A percentile compares a stretch with the other conserved stretches of the same genome.
These are phyloP conservation scores for Neoascia interrupta DNA, from an alignment of 2,888 invertebrate species.

Conservation along the genomic window DNA sequence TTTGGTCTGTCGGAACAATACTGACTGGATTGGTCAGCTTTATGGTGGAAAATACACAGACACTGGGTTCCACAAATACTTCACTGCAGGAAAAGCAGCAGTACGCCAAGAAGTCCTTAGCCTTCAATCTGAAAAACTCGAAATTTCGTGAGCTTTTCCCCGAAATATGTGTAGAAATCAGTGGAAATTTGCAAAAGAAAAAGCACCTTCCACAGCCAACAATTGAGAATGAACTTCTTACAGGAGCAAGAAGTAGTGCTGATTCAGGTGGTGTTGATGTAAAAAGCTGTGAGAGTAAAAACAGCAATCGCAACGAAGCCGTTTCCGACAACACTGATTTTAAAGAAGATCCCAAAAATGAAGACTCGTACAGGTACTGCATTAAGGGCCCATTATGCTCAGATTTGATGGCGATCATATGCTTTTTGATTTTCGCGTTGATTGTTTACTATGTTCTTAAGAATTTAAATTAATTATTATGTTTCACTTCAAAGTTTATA, in stretches of 20 bases:
- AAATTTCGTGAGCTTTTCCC: conserved; percentile 97
- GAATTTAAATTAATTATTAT: conserved; percentile 84
- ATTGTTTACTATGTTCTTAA: conserved; percentile 95
- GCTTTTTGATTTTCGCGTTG: conserved; percentile 94
- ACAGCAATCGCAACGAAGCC: conserved; percentile 5
- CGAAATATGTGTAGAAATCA: conserved; percentile 90
- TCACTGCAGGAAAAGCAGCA: conserved; percentile 91
- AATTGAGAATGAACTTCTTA: conserved; percentile 72
- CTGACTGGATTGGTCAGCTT: conserved; percentile 97
- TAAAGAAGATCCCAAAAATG: conserved; percentile 43
- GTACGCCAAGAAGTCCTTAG: conserved; percentile 90
- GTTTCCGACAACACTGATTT: conserved; percentile 13
- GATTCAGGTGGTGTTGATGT: too few species aligned
- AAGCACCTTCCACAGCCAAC: conserved; percentile 80
- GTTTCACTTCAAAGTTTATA: too few species aligned
- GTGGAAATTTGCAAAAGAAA: conserved; percentile 79
- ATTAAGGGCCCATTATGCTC: conserved; percentile 89
- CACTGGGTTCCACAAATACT: conserved; percentile 95
- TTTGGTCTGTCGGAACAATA: conserved; percentile 98
- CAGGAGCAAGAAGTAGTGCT: conserved; percentile 72
- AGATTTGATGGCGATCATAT: conserved; percentile 92
- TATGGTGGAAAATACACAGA: conserved; percentile 98
- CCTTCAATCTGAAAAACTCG: conserved; percentile 94
- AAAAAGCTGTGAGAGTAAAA: conserved; percentile 70
- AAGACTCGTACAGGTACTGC: conserved; percentile 79